Evolutionary conservation across 2,113 vertebrate genomes (phyloP), one percentile per base, ranked within the genome.

Genomic region (Rhea americana): DNA sequence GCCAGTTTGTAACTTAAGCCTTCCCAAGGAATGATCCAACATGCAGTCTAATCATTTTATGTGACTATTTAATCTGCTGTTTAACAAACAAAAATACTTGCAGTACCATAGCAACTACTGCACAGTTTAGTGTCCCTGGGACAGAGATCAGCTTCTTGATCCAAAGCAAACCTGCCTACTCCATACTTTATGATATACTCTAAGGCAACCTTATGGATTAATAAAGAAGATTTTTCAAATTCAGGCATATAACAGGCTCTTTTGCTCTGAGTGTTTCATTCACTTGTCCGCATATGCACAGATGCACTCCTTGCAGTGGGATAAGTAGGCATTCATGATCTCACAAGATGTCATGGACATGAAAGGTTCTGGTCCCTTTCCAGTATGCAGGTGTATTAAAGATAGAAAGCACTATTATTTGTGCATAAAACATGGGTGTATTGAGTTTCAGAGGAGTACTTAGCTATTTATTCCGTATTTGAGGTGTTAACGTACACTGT

Each of bases 21-120:
- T 91, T 97, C 94, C 93, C 51, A 92, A 92, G 95, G 95, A 95
- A 85, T 63, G 79, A 90, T 93, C 90, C 95, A 93, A 66, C 1
- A 12, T 95, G 87, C 91, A 89, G 89, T 86, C 94, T 95, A 92
- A 96, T 96, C 28, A 5, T 87, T 93, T 95, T 95, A 94, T 94
- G 93, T 86, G 95, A 91, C 94, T 93, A 43, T 94, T 95, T 96
- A 94, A 96, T 96, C 95, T 96, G 91, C 93, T 94, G 93, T 93
- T 95, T 94, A 94, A 95, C 93, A 96, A 96, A 97, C 94, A 96
- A 84, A 96, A 96, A 94, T 95, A 95, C 93, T 94, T 82, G 62
- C 85, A 94, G 80, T 82, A 79, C 87, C 96, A 96, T 96, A 95
- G 96, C 96, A 97, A 97, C 96, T 94, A 86, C 93, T 94, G 92